These are phyloP conservation scores for Channa maculata DNA, from an alignment of 2,113 vertebrate species.

Conservation along the genomic window DNA sequence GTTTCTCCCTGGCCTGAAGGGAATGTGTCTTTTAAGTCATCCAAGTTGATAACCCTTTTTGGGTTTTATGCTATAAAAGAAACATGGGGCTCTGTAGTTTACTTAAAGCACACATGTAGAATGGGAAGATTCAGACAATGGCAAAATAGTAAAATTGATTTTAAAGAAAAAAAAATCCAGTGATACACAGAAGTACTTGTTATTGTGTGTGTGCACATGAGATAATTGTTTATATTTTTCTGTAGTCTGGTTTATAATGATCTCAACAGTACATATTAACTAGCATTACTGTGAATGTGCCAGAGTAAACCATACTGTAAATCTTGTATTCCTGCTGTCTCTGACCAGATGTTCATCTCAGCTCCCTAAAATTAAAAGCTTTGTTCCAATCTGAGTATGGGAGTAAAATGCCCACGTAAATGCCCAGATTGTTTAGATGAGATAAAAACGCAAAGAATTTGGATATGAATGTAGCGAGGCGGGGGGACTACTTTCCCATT, in stretches of 20 bases:
- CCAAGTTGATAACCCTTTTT: neutral
- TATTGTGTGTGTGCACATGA: neutral
- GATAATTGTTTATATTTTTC: neutral
- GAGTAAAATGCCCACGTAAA: constrained; percentile 44
- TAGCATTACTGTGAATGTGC: constrained; percentile 5
- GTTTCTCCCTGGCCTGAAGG: neutral
- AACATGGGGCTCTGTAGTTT: neutral
- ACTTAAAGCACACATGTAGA: neutral
- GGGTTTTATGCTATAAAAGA: neutral
- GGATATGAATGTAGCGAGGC: constrained; percentile 34
- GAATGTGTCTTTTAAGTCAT: constrained; percentile 11
- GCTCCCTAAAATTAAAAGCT: constrained; percentile 46
- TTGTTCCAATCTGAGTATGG: constrained; percentile 47
- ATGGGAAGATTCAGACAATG: neutral
- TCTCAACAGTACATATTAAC: neutral
- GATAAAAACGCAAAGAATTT: constrained; percentile 71
- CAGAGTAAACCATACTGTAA: constrained; percentile 6
- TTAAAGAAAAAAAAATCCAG: too few relatives aligned
- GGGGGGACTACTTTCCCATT: constrained; percentile 10
- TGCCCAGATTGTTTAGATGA: constrained; percentile 41
- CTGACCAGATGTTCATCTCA: constrained; percentile 58
- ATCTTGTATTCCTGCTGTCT: constrained; percentile 17
- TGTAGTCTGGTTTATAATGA: neutral
- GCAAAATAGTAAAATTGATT: neutral
- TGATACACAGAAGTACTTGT: too few relatives aligned